Base-by-base conservation (phyloP, 2,113 vertebrate genomes). In the Xenus cinereus region DNA sequence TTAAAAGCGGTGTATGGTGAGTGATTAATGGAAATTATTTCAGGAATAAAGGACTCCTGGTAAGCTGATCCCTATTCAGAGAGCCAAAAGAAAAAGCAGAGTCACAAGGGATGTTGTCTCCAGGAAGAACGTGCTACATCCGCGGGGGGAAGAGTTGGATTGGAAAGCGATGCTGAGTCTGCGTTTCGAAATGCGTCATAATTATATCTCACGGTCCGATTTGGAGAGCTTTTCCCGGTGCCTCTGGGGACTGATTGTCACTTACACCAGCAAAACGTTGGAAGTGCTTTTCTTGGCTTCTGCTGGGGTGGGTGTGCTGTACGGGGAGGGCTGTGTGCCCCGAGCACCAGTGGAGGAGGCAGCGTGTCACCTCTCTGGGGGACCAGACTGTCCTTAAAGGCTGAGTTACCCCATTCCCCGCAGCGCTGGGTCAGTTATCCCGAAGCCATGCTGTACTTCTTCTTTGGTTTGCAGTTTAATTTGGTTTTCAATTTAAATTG, bases 11-110 rank as follows among this genome's bases (percentile, higher is more conserved):
- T 57, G 63, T 68, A 37, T 66, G 85, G 56, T 95, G 82, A 98
- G 89, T 97, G 89, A 97, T 95, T 85, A 96, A 95, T 94, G 96
- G 95, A 96, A 97, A 95, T 91, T 84, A 54, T 96, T 73, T 85
- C 39, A 2, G 50, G 94, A 75, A 79, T 95, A 96, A 95, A 97
- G 78, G 89, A 66, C 92, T 97, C 94, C 80, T 93, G 89, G 92
- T 98, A 95, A 93, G 95, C 96, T 93, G 94, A 97, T 96, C 96
- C 51, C 91, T 91, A 89, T 96, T 92, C 72, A 96, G 89, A 79
- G 86, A 89, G 37, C 73, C 84, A 76, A 75, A 95, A 97, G 93
- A 92, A 87, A 95, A 96, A 95, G 95, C 93, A 51, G 95, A 96
- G 84, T 94, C 90, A 92, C 90, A 66, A 62, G 86, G 83, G 91